phyloP scores from a whole-genome alignment of 2,113 vertebrate species.

The Neoarius graeffei region DNA sequence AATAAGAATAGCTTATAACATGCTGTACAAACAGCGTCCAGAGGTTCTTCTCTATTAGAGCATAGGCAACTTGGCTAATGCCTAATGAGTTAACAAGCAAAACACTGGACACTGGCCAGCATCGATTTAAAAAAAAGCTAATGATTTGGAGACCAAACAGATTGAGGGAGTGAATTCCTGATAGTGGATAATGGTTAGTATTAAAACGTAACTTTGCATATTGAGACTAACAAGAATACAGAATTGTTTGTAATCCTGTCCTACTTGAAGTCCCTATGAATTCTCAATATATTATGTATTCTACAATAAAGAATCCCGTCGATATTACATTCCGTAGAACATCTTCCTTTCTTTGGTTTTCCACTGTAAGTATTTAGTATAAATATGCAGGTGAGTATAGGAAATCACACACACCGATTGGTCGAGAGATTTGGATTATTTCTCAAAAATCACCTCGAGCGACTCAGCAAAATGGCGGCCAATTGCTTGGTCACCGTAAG shows the following conservation, averaged over 20 bases:
- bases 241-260: background rate
- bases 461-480: too few relatives aligned
- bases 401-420: too few relatives aligned
- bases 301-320: background rate
- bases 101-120: background rate
- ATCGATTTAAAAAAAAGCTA: background rate
- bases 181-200: background rate
- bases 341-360: background rate
- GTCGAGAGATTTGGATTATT: too few relatives aligned
- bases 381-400: too few relatives aligned
- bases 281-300: background rate
- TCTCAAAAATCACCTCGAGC: too few relatives aligned
- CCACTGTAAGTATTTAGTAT: background rate
- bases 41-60: background rate
- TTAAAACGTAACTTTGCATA: background rate
- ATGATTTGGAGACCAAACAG: background rate
- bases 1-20: slow-evolving; percentile 19
- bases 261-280: background rate
- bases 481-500: too few relatives aligned
- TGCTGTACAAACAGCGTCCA: background rate
- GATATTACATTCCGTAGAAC: background rate
- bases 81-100: slow-evolving; percentile 18
- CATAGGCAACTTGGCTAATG: background rate
- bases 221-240: background rate
- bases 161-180: background rate